Conservation (phyloP, 2,797 vertebrate species). For the Austrolebias charrua region DNA sequence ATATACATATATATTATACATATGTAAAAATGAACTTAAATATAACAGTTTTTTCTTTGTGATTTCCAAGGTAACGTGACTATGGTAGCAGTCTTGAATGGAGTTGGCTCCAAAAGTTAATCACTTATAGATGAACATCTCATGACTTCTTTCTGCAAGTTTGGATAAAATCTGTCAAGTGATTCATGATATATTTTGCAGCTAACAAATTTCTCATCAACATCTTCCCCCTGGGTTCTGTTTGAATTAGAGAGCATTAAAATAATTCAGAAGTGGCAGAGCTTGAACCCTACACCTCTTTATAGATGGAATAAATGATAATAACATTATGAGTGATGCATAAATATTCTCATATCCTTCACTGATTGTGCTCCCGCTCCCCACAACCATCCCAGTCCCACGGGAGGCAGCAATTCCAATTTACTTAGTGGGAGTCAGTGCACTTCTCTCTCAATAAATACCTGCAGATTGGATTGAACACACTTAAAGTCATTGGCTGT, state of each 20-base stretch:
- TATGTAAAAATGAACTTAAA: no score
- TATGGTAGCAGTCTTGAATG: no score
- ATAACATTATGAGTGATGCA: slow-evolving; percentile 11
- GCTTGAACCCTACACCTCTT: background rate
- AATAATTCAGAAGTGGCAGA: background rate
- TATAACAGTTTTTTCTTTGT: no score
- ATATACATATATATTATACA: no score
- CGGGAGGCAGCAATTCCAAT: slow-evolving; percentile 57
- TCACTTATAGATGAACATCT: no score
- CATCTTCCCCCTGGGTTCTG: background rate
- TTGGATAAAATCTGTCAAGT: no score
- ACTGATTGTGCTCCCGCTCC: slow-evolving; percentile 10
- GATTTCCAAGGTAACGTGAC: no score
- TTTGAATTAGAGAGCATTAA: slow-evolving; percentile 10
- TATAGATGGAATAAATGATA: slow-evolving; percentile 6
- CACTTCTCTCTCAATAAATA: slow-evolving; percentile 68
- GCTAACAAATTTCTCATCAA: background rate
- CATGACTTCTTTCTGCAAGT: no score
- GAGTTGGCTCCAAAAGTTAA: no score
- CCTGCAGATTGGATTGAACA: slow-evolving; percentile 69
- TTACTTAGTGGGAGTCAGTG: slow-evolving; percentile 58
- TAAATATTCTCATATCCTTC: slow-evolving; percentile 21
- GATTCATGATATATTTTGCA: background rate
- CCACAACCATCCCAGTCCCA: slow-evolving; percentile 22
- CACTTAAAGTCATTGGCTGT: slow-evolving; percentile 74